Percentiles rank a stretch among this genome's conserved stretches.
Conservation (phyloP, 2,888 invertebrate genomes). For the Orthonevra nobilis region DNA sequence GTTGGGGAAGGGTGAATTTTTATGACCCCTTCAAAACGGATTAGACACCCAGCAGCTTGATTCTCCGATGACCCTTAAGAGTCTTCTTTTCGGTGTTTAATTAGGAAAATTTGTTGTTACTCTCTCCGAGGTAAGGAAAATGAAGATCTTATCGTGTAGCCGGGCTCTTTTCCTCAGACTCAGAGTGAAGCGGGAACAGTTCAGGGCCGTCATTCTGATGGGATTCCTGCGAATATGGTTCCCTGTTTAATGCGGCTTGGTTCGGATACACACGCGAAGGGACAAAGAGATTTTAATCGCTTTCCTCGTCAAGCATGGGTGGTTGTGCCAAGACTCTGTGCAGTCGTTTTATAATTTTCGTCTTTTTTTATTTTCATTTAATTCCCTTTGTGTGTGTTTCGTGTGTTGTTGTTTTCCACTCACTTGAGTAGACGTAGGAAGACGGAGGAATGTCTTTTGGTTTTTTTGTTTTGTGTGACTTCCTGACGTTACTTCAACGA, state of each 20-base stretch:
- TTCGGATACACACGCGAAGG: conserved; percentile 43
- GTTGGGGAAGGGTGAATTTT: no score
- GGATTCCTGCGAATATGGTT: no score
- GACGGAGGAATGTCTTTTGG: no score
- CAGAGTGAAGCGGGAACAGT: conserved; percentile 14
- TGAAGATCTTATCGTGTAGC: conserved; percentile 2
- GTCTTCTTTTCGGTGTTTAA: conserved; percentile 35
- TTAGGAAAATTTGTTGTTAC: conserved; percentile 45
- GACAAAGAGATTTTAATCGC: conserved; percentile 68
- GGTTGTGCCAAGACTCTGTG: conserved; percentile 8
- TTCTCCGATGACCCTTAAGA: conserved; percentile 16
- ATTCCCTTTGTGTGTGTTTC: not conserved
- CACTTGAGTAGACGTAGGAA: no score
- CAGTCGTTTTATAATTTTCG: no score
- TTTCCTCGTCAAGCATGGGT: conserved; percentile 65
- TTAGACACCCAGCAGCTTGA: conserved; percentile 13
- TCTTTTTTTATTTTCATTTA: no score
- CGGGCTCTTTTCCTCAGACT: not conserved
- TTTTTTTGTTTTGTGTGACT: no score
- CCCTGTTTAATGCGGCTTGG: no score
- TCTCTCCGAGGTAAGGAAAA: not conserved
- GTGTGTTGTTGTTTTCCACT: conserved; percentile 1
- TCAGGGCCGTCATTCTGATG: no score
- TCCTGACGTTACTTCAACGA: no score
- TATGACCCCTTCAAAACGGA: conserved; percentile 42